Base-by-base conservation (phyloP, 2,888 invertebrate genomes). In the Tenthredo notha region DNA sequence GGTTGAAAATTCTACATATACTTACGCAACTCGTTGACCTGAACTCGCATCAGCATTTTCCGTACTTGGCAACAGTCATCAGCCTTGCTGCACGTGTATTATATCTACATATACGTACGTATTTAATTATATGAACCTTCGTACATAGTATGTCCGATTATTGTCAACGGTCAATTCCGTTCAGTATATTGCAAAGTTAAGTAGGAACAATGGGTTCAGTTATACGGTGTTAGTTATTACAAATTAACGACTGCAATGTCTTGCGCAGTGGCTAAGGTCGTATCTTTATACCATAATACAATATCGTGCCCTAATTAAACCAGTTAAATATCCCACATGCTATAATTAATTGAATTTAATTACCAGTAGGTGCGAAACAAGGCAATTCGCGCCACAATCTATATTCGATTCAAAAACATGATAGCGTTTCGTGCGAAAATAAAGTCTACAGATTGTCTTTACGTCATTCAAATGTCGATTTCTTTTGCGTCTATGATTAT, bases 31-130 rank as follows among this genome's bases (percentile, higher is more conserved):
- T n/a, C 7, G 33, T 54, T 54, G 54, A 75, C 75, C 75, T 50
- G 54, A 15, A 43, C 40, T 40, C 29, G 29, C 25, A 77, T 77
- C 77, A 77, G 77, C 77, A 54, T 77, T 77, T 77, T 77, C 47
- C 50, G 29, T 77, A 50, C 18, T 77, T 77, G 77, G 77, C 33
- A 77, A 77, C 77, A 54, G 77, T 54, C 77, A 54, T 77, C 77
- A 77, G 77, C 77, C 47, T 29, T 77, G 47, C 54, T 18, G 6
- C 29, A 33, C 77, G 18, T 77, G 47, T 77, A 50, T 43, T 5
- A 18, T 37, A 40, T 21, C 0, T 72, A 25, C 37, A 6, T n/a
- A 21, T 9, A 72, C 40, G 40, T 40, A n/a, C 18, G 21, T 40
- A 40, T 40, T 18, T 40, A 40, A 29, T 1, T 29, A 33, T 29